These are phyloP conservation scores for Drosophila arawakana DNA, from an alignment of 1,140 invertebrate genomes.

Conservation along the genomic window DNA sequence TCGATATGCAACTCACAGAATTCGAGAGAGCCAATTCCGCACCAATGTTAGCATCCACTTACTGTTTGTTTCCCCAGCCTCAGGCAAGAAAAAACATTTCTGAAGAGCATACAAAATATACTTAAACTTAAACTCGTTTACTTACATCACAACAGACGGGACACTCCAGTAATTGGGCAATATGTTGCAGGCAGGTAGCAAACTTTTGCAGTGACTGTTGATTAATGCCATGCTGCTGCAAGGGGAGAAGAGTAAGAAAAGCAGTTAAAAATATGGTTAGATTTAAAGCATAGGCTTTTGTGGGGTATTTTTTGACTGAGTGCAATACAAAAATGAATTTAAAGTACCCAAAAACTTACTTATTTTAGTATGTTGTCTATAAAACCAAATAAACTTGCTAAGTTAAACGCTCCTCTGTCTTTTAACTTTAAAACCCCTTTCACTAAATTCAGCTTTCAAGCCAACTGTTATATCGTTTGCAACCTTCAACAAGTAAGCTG, in stretches of 20 bases:
- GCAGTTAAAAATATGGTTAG: not conserved
- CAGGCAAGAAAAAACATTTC: conserved; percentile 10
- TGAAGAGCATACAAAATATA: conserved; percentile 9
- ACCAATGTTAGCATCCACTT: conserved; percentile 28
- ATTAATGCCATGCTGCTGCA: conserved; percentile 80
- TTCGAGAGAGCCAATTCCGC: conserved; percentile 2
- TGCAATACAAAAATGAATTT: no score
- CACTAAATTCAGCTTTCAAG: no score
- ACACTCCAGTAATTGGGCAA: conserved; percentile 85
- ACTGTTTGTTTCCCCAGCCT: conserved; percentile 26
- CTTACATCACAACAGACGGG: conserved; percentile 85
- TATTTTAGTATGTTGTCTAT: no score
- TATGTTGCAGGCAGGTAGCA: conserved; percentile 84
- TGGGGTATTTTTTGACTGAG: no score
- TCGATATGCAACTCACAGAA: conserved; percentile 75
- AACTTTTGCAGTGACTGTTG: conserved; percentile 85
- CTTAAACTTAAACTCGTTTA: conserved; percentile 24
- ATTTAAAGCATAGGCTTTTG: no score
- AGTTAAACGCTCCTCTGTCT: no score
- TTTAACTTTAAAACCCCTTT: no score
- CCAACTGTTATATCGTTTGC: no score
- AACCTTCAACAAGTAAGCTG: no score
- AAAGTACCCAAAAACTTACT: no score
- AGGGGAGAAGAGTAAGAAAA: conserved; percentile 35
- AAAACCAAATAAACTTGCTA: no score